These are phyloP conservation scores for Camelus dromedarius DNA, from an alignment of 2,113 vertebrate species.

Conservation along the genomic window DNA sequence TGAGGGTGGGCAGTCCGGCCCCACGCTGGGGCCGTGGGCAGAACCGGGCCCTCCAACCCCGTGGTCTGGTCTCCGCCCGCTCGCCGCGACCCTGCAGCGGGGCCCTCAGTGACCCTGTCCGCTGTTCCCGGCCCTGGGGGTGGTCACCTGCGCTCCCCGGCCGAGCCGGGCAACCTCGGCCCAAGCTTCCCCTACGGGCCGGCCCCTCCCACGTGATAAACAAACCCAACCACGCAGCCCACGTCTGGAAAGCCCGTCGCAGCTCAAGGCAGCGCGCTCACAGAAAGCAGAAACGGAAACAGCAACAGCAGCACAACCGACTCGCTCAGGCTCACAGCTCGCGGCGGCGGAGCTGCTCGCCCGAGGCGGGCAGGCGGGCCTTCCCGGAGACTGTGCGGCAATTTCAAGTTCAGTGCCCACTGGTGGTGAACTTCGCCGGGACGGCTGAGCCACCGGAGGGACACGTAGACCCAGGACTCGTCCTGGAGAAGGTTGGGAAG, in stretches of 20 bases:
- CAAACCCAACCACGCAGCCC: background rate
- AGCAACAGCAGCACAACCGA: fast-evolving
- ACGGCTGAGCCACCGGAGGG: fast-evolving
- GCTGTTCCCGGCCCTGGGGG: background rate
- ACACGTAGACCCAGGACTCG: fast-evolving
- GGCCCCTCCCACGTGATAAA: background rate
- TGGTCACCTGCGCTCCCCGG: background rate
- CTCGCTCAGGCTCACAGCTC: too few species aligned
- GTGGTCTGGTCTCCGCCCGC: fast-evolving
- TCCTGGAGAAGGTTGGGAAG: background rate
- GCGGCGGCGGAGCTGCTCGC: fast-evolving
- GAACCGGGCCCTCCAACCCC: too few species aligned
- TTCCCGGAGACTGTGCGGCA: background rate
- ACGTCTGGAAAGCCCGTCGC: fast-evolving
- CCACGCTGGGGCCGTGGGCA: background rate
- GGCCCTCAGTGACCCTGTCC: too few species aligned
- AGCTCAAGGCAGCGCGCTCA: fast-evolving
- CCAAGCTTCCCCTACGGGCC: background rate
- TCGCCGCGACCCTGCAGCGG: background rate
- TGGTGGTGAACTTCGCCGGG: fast-evolving
- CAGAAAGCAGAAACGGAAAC: too few species aligned
- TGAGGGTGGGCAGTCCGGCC: too few species aligned
- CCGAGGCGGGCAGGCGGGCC: fast-evolving
- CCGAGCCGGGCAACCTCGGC: fast-evolving
- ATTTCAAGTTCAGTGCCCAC: fast-evolving